Conservation (phyloP, 2,797 vertebrate genomes). For the Vipera ursinii region DNA sequence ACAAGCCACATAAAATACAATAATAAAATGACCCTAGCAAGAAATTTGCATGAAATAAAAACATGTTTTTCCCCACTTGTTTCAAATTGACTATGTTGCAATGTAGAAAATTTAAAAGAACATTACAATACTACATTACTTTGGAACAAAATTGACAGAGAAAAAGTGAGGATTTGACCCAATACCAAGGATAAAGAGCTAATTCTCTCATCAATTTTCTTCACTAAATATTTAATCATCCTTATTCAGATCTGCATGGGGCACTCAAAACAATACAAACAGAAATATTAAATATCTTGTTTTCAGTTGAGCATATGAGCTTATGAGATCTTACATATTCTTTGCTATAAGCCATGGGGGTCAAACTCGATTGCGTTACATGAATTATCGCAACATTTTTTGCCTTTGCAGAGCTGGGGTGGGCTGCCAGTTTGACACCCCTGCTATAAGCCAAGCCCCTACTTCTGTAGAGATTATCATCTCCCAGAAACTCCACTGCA, state of each 20-base stretch:
- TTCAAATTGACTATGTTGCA: background rate
- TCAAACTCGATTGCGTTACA: too few relatives aligned
- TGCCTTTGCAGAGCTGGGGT: too few relatives aligned
- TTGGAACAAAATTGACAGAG: background rate
- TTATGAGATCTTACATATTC: background rate
- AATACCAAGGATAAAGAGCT: background rate
- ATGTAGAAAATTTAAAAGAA: background rate
- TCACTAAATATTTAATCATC: background rate
- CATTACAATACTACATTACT: background rate
- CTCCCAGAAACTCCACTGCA: background rate
- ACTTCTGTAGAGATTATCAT: background rate
- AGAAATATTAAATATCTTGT: background rate
- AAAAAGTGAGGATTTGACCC: background rate
- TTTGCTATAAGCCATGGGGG: background rate
- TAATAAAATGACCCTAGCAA: background rate
- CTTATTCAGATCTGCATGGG: background rate
- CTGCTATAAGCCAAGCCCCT: background rate
- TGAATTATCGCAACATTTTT: too few relatives aligned
- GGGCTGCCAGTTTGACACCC: too few relatives aligned
- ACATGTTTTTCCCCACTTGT: background rate
- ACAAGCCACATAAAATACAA: background rate
- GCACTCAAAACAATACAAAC: background rate
- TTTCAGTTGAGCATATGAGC: background rate
- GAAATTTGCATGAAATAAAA: background rate
- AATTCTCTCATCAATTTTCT: background rate